Percentiles rank a stretch among this genome's conserved stretches.
Conservation (phyloP, 1,140 invertebrate genomes). For the Atopsyche davidsoni region DNA sequence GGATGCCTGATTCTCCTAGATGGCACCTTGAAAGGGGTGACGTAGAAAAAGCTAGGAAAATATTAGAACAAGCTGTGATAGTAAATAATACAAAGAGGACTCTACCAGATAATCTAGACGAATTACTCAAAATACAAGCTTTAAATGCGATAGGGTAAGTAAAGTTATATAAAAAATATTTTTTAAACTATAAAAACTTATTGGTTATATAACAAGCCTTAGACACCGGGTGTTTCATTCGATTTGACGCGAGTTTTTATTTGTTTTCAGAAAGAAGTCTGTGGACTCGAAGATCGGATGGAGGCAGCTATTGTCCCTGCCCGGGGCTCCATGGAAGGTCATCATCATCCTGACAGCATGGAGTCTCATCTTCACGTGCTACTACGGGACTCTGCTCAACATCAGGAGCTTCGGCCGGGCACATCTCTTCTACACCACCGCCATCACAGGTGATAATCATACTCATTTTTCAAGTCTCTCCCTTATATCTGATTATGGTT, state of each 20-base stretch:
- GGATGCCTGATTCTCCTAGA: conserved; percentile 41
- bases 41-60: conserved; percentile 33
- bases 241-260: not conserved
- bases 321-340: conserved; percentile 35
- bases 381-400: conserved; percentile 42
- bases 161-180: not conserved
- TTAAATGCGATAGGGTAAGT: conserved; percentile 14
- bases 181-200: too few species aligned
- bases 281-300: conserved; percentile 13
- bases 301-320: conserved; percentile 38
- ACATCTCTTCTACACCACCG: conserved; percentile 39
- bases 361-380: conserved; percentile 40
- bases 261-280: conserved; percentile 11
- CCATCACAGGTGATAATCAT: conserved; percentile 37
- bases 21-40: conserved; percentile 37
- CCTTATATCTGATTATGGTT: too few species aligned
- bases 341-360: conserved; percentile 36
- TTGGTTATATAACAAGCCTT: too few species aligned
- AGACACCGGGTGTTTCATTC: too few species aligned
- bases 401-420: conserved; percentile 42
- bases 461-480: conserved; percentile 32
- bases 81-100: conserved; percentile 38
- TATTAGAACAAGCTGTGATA: conserved; percentile 35
- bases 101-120: conserved; percentile 37
- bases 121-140: conserved; percentile 38